Base-by-base conservation (phyloP, 2,888 invertebrate species). In the Agrypnus murinus region DNA sequence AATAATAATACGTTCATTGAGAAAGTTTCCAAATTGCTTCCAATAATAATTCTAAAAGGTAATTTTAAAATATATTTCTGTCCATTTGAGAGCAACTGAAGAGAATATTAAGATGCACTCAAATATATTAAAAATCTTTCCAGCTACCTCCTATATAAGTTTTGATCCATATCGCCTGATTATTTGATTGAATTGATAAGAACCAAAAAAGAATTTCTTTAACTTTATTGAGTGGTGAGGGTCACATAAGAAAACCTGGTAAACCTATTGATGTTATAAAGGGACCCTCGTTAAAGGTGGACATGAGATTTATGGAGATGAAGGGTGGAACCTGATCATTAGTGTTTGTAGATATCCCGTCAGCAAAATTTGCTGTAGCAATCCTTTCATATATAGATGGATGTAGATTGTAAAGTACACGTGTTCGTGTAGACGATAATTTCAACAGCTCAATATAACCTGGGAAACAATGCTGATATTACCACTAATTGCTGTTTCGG, bases 401-500 rank as follows among this genome's bases (percentile, higher is more conserved):
- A 25, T 25, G 25, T 25, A 25, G 25, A 38, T 38, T 12, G 38
- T 38, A 25, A 25, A 25, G 25, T 25, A 12, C 40, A 40, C 40
- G 40, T 40, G 40, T 46, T 45, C 4, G 7, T 2, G 2, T 46
- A 5, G 15, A 17, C 46, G 9, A 17, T 10, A 46, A 46, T 46
- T 46, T 4, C 6, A 19, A 8, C 10, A 19, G 46, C 46, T 46
- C 19, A 46, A 46, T 46, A 14, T 46, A 46, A 46, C n/a, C 15
- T 45, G 1, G 9, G 17, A 46, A 17, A 17, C 17, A 46, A 19
- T 17, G 17, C 19, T 19, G 17, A 14, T 46, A 46, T 46, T 46
- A 14, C 17, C 15, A 8, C 46, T 46, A 46, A 46, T 46, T 46
- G 46, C 46, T 9, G 15, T 19, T 46, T 46, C 46, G 9, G 7